These are phyloP conservation scores for Drosophila pandora DNA, from an alignment of 1,140 invertebrate species.

Conservation along the genomic window DNA sequence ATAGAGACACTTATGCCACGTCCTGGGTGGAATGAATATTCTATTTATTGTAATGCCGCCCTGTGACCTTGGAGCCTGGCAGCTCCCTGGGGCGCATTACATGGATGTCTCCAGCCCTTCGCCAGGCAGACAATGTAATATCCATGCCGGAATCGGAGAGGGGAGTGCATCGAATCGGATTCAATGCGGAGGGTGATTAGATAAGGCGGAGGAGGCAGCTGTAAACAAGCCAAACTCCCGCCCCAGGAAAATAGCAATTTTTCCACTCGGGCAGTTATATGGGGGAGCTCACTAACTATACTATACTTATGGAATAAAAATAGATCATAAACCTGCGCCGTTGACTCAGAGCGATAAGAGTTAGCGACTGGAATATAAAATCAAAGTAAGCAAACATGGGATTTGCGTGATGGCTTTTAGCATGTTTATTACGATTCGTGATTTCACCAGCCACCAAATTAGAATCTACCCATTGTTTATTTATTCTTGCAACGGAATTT, in stretches of 20 bases:
- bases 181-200: slow-evolving; percentile 12
- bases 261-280: slow-evolving; percentile 40
- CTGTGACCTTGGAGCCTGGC: slow-evolving; percentile 1
- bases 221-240: slow-evolving; percentile 11
- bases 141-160: slow-evolving; percentile 7
- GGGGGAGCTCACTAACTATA: background rate
- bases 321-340: slow-evolving; percentile 14
- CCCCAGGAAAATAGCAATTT: slow-evolving; percentile 32
- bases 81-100: slow-evolving; percentile 8
- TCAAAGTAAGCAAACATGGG: slow-evolving; percentile 31
- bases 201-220: slow-evolving; percentile 7
- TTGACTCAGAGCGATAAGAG: slow-evolving; percentile 35
- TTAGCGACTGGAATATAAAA: slow-evolving; percentile 13
- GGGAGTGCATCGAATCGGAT: slow-evolving; percentile 27
- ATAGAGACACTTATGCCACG: slow-evolving; percentile 17
- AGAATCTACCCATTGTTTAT: slow-evolving; percentile 7
- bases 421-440: slow-evolving; percentile 6
- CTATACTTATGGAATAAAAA: slow-evolving; percentile 18
- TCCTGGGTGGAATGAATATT: slow-evolving; percentile 9
- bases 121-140: slow-evolving; percentile 3
- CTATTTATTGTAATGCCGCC: slow-evolving; percentile 23
- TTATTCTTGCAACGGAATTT: background rate
- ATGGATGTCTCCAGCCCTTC: background rate
- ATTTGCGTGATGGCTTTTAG: slow-evolving; percentile 15
- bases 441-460: background rate